phyloP scores from a whole-genome alignment of 2,797 vertebrate genomes.

The Sebastes iracundus region DNA sequence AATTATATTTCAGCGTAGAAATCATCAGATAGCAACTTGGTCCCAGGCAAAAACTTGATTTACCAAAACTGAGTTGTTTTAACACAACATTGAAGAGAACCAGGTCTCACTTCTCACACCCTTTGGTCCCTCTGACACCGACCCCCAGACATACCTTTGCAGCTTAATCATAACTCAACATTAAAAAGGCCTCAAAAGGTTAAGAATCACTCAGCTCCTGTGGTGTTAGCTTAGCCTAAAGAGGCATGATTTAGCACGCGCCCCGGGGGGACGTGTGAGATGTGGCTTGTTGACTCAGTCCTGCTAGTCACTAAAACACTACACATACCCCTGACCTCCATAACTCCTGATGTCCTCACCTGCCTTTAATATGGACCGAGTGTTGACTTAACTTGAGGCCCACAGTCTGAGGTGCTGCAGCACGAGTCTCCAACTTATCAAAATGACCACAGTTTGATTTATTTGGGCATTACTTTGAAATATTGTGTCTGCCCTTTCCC shows the following conservation, averaged over 20 bases:
- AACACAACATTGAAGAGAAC: background rate
- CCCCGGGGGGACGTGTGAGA: conserved; percentile 23
- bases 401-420: conserved; percentile 20
- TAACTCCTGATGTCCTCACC: conserved; percentile 59
- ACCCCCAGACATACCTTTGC: conserved; percentile 24
- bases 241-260: conserved; percentile 52
- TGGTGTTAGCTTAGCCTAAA: conserved; percentile 41
- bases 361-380: conserved; percentile 39
- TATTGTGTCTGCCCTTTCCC: conserved; percentile 16
- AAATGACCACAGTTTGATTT: conserved; percentile 48
- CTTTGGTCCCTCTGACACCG: background rate
- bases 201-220: conserved; percentile 48
- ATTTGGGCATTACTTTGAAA: conserved; percentile 32
- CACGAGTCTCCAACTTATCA: conserved; percentile 35
- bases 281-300: conserved; percentile 70
- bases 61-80: background rate
- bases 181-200: conserved; percentile 33
- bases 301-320: conserved; percentile 37
- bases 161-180: conserved; percentile 50
- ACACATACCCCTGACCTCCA: conserved; percentile 35
- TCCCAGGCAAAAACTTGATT: background rate
- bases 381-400: conserved; percentile 59
- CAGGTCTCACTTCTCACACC: conserved; percentile 14
- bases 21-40: background rate
- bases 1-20: background rate